Percentiles rank a stretch among this genome's conserved stretches.
Evolutionary conservation across 2,888 invertebrate genomes (phyloP).

Genomic region (Eurytoma californica): DNA sequence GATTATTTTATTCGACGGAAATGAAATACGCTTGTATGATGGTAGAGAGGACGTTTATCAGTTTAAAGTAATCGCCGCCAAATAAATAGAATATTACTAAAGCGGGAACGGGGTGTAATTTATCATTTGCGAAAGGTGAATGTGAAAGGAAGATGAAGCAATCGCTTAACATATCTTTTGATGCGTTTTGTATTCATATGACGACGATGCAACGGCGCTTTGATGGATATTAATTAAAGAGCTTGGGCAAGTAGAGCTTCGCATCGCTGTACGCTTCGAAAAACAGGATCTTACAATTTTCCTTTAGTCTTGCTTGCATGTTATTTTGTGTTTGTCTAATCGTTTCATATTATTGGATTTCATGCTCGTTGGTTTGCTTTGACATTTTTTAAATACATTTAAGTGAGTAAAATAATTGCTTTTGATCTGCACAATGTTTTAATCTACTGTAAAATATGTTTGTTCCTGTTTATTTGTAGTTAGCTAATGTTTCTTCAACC

Average conservation of each 20-base stretch:
- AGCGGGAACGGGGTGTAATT: neutral
- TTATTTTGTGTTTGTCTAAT: constrained; percentile 31
- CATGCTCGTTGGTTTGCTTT: too few species aligned
- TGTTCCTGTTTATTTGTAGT: too few species aligned
- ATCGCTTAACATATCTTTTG: constrained; percentile 34
- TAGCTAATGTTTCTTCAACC: too few species aligned
- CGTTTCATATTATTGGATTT: constrained; percentile 4
- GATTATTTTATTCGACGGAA: too few species aligned
- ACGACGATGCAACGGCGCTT: constrained; percentile 18
- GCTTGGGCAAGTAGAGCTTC: constrained; percentile 54
- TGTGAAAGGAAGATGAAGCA: constrained; percentile 23
- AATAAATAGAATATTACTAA: constrained; percentile 5
- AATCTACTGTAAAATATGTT: too few species aligned
- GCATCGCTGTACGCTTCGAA: constrained; percentile 56
- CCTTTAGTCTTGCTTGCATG: constrained; percentile 44
- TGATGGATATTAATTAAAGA: constrained; percentile 52
- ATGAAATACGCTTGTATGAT: too few species aligned
- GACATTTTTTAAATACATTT: too few species aligned
- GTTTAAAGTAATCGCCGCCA: too few species aligned
- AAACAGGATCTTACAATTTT: constrained; percentile 55
- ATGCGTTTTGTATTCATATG: constrained; percentile 4
- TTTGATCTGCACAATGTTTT: too few species aligned
- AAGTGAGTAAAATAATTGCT: too few species aligned
- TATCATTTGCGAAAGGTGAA: neutral
- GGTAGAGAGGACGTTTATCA: too few species aligned